Conservation (phyloP, 2,888 invertebrate species). For the Neuroscelio doddi region DNA sequence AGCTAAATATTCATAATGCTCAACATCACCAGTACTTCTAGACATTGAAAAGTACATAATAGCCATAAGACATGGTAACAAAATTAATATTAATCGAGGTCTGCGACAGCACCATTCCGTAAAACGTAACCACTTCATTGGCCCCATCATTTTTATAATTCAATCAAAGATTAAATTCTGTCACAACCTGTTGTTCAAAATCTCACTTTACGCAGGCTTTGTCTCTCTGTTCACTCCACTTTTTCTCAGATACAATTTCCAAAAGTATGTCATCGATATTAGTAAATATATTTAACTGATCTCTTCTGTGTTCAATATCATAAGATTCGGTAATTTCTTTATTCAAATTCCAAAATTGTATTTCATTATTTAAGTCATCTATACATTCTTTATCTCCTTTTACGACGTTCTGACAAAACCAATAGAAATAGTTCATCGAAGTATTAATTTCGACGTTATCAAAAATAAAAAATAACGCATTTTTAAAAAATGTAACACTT, state of each 20-base stretch:
- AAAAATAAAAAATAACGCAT: no score
- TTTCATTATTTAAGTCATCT: background rate
- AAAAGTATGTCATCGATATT: constrained; percentile 25
- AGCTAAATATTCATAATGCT: constrained; percentile 48
- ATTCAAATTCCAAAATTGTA: background rate
- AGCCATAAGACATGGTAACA: constrained; percentile 57
- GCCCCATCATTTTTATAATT: constrained; percentile 28
- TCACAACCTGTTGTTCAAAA: constrained; percentile 1
- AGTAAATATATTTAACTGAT: constrained; percentile 9
- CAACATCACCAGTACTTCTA: constrained; percentile 51
- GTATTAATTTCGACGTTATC: background rate
- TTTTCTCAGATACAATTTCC: constrained; percentile 12
- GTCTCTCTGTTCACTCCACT: constrained; percentile 17
- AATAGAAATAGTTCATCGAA: constrained; percentile 12
- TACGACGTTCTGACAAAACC: background rate
- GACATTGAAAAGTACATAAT: constrained; percentile 60
- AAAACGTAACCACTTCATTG: constrained; percentile 39
- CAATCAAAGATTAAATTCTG: constrained; percentile 12
- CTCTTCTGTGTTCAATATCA: constrained; percentile 1
- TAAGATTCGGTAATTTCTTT: constrained; percentile 4
- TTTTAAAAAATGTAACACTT: no score
- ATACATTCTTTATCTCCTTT: constrained; percentile 9
- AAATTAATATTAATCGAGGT: constrained; percentile 56
- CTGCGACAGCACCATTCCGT: constrained; percentile 58
- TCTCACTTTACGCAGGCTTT: constrained; percentile 27